Percentiles rank a stretch among this genome's conserved stretches.
These are phyloP conservation scores for Aphidius gifuensis DNA, from an alignment of 1,140 invertebrate genomes.

Conservation along the genomic window DNA sequence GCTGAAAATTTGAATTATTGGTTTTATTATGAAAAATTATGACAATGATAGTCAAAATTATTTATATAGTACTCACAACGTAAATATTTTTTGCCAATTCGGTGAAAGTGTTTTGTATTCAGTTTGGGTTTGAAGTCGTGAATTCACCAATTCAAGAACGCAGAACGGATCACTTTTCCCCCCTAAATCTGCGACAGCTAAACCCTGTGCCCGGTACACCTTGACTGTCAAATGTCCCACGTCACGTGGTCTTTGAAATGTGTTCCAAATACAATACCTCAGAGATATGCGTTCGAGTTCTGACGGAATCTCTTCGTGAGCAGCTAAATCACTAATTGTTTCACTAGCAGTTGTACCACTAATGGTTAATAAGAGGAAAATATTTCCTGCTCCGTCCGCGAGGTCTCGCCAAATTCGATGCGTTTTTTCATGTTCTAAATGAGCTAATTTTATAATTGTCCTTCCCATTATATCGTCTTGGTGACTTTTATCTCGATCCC, in stretches of 20 bases:
- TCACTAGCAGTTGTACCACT: constrained; percentile 90
- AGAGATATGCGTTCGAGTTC: constrained; percentile 65
- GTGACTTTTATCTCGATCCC: constrained; percentile 80
- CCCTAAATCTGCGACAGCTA: constrained; percentile 87
- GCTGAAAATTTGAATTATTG: constrained; percentile 56
- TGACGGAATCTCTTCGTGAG: constrained; percentile 75
- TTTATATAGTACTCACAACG: constrained; percentile 73
- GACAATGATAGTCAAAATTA: too few species aligned
- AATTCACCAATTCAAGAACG: constrained; percentile 92
- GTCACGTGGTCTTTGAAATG: constrained; percentile 76
- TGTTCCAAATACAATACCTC: constrained; percentile 69
- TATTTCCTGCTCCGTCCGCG: constrained; percentile 83
- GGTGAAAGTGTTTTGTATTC: constrained; percentile 97
- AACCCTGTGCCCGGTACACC: constrained; percentile 79
- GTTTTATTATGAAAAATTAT: constrained; percentile 15
- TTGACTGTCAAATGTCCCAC: constrained; percentile 88
- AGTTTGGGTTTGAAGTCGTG: constrained; percentile 94
- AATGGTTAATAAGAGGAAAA: constrained; percentile 89
- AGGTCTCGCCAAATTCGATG: constrained; percentile 85
- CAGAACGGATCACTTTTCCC: constrained; percentile 97
- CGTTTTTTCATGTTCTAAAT: constrained; percentile 84
- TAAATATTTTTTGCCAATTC: constrained; percentile 98
- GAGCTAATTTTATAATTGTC: constrained; percentile 81
- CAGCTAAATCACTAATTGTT: constrained; percentile 85
- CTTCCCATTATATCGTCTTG: constrained; percentile 86